Percentiles rank a stretch among this genome's conserved stretches.
phyloP scores from a whole-genome alignment of 2,797 vertebrate species.

The Hyperoplus immaculatus region DNA sequence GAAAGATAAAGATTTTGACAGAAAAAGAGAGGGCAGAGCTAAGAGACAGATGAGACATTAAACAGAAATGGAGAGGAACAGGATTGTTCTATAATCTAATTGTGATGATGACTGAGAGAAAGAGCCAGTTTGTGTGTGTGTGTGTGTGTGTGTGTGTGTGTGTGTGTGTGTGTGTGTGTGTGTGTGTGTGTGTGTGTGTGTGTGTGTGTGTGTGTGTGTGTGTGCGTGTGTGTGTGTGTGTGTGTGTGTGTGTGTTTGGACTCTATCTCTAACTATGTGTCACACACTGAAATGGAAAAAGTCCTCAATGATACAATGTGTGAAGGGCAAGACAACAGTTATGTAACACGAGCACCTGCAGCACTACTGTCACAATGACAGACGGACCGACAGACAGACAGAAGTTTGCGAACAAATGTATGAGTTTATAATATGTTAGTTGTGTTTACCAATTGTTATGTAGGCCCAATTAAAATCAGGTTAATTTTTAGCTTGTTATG shows the following conservation, averaged over 20 bases:
- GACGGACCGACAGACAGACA: not conserved
- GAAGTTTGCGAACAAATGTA: too few relatives aligned
- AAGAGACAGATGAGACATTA: conserved; percentile 64
- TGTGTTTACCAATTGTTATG: not conserved
- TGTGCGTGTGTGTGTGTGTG: conserved; percentile 21
- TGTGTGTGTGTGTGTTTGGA: conserved; percentile 39
- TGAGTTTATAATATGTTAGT: not conserved
- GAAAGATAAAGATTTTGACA: conserved; percentile 18
- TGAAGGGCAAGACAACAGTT: conserved; percentile 39
- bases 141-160: conserved; percentile 11
- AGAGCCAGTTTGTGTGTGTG: not conserved
- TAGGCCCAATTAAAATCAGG: not conserved
- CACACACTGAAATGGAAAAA: conserved; percentile 71
- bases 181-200: conserved; percentile 21
- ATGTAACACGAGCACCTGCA: conserved; percentile 31
- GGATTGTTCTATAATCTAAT: conserved; percentile 68
- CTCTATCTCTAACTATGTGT: conserved; percentile 70
- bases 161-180: conserved; percentile 40
- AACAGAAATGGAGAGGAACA: conserved; percentile 61
- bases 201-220: conserved; percentile 4
- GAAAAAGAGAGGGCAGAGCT: conserved; percentile 36
- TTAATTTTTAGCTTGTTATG: too few relatives aligned
- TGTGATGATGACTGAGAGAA: conserved; percentile 50
- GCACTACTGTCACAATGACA: not conserved
- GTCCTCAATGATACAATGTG: conserved; percentile 49